Evolutionary conservation across 1,140 invertebrate species (phyloP), one percentile per base, ranked within the genome.

Genomic region (Polypedilum pembai): DNA sequence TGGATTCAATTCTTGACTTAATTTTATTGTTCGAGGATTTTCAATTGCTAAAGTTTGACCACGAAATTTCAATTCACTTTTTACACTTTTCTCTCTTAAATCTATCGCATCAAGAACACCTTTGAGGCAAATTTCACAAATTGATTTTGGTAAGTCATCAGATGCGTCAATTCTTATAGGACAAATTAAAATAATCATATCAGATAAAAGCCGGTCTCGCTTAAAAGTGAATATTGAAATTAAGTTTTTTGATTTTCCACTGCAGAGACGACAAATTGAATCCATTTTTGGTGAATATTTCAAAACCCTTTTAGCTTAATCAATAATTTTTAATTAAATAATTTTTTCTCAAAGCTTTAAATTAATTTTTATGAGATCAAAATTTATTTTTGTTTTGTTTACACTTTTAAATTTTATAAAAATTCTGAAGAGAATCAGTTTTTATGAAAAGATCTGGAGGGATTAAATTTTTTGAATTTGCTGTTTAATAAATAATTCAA

Each of bases 1-100:
- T 56, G 12, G 45, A 56, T 56, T n/a, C 12, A 56, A n/a, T n/a
- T 56, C 45, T n/a, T 56, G 45, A 56, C n/a, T 56, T n/a, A 56
- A n/a, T 15, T n/a, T 56, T 12, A 56, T 15, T n/a, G n/a, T 12
- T 12, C n/a, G 12, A 12, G 45, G 45, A 12, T 12, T 56, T 56
- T 56, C 45, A 12, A 56, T 56, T 12, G 45, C 45, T 4, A 56
- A 56, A 56, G 12, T 56, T 4, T 56, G 12, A 1, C 45, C n/a
- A 15, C 45, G 12, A 15, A 56, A 56, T 56, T 56, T 56, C 3
- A 56, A 56, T 12, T 56, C 45, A 56, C 45, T 56, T 15, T 56
- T 56, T 12, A 56, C 45, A 56, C 45, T 56, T 56, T n/a, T 12
- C 15, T 56, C 45, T 8, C 45, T 8, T 15, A 56, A 15, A 4